phyloP scores from a whole-genome alignment of 2,113 vertebrate species.

The Athene noctua region DNA sequence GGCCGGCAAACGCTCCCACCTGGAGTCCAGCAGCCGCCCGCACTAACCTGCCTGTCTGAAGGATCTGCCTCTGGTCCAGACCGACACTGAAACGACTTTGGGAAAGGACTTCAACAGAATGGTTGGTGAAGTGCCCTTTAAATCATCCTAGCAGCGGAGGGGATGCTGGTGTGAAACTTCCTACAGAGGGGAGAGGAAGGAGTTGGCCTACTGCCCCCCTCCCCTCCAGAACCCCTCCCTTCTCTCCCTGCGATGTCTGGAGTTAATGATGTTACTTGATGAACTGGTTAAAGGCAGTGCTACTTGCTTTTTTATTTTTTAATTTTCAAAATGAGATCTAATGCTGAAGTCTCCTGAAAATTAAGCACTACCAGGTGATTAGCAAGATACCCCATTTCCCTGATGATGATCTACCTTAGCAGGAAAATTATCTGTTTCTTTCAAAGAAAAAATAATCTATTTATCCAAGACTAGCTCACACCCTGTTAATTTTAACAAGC shows the following conservation, averaged over 20 bases:
- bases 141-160: not conserved
- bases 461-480: not conserved
- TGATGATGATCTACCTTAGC: not conserved
- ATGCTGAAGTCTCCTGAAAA: not conserved
- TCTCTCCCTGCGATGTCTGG: not conserved
- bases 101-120: constrained; percentile 6
- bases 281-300: not conserved
- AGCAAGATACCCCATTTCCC: not conserved
- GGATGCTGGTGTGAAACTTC: not conserved
- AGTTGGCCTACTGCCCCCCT: not conserved
- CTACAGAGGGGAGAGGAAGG: not conserved
- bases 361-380: not conserved
- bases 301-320: not conserved
- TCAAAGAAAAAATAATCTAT: not conserved
- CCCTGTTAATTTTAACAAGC: not conserved
- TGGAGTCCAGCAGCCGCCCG: constrained; percentile 94
- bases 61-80: not conserved
- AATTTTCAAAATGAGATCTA: not conserved
- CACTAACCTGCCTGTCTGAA: constrained; percentile 66
- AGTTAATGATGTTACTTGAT: not conserved
- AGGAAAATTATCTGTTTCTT: not conserved
- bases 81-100: not conserved
- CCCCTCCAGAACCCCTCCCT: not conserved
- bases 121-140: constrained; percentile 15
- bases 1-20: constrained; percentile 81